These are phyloP conservation scores for Aldabrachelys gigantea DNA, from an alignment of 2,113 vertebrate genomes.

Conservation along the genomic window DNA sequence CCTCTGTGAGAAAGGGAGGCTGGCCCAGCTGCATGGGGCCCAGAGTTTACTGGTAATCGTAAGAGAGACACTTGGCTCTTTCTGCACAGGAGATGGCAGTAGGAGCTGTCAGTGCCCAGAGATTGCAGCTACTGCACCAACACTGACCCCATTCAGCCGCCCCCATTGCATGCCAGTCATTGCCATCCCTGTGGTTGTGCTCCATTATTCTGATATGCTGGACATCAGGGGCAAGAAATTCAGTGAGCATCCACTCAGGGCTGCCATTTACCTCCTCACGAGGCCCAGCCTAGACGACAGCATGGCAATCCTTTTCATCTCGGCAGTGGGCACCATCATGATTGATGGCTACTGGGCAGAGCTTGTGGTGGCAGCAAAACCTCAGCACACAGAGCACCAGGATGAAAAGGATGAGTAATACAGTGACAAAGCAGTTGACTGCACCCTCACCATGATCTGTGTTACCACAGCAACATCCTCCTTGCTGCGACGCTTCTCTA, in stretches of 20 bases:
- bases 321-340: slow-evolving; percentile 55
- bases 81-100: neutral
- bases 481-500: slow-evolving; percentile 40
- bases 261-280: neutral
- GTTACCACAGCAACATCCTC: neutral
- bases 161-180: neutral
- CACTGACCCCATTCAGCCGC: neutral
- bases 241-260: neutral
- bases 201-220: slow-evolving; percentile 38
- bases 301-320: slow-evolving; percentile 55
- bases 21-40: slow-evolving; percentile 49
- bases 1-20: slow-evolving; percentile 30
- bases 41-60: slow-evolving; percentile 46
- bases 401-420: rapidly evolving
- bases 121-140: neutral
- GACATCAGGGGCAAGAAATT: slow-evolving; percentile 41
- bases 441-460: neutral
- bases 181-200: slow-evolving; percentile 34
- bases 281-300: neutral
- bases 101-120: neutral
- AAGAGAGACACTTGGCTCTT: neutral
- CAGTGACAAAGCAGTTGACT: neutral
- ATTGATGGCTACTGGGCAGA: slow-evolving; percentile 56
- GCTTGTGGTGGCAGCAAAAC: neutral
- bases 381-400: neutral